phyloP scores from a whole-genome alignment of 2,113 vertebrate species.

The Maccullochella peelii region DNA sequence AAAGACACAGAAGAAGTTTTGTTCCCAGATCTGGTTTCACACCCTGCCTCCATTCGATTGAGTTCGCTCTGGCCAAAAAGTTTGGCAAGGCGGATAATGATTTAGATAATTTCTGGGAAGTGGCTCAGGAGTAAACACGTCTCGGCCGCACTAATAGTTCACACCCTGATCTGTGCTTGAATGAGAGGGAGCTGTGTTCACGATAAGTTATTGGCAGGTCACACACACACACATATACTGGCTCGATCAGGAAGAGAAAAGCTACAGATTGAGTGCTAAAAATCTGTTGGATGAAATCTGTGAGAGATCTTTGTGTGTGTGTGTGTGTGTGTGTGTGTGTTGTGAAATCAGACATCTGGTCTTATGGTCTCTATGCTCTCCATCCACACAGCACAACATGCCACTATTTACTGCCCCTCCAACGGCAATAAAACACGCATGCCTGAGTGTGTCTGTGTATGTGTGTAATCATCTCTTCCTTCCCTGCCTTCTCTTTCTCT shows the following conservation, averaged over 20 bases:
- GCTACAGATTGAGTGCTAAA: background rate
- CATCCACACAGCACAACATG: constrained; percentile 8
- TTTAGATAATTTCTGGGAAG: constrained; percentile 74
- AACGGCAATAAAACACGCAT: constrained; percentile 12
- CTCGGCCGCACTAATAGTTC: constrained; percentile 58
- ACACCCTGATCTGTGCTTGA: constrained; percentile 47
- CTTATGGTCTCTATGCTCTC: background rate
- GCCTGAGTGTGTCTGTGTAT: constrained; percentile 24
- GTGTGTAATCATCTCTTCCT: constrained; percentile 16
- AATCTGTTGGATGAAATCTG: constrained; percentile 13
- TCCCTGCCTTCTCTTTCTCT: background rate
- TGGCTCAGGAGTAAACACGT: constrained; percentile 60
- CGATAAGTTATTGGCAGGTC: constrained; percentile 22
- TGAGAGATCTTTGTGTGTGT: background rate
- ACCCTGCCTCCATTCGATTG: constrained; percentile 39
- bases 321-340: background rate
- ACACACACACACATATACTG: background rate
- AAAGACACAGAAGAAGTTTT: constrained; percentile 37
- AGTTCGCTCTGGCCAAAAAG: constrained; percentile 18
- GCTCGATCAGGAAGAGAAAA: background rate
- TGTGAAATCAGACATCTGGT: constrained; percentile 15
- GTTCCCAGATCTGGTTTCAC: constrained; percentile 41
- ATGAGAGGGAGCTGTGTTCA: constrained; percentile 47
- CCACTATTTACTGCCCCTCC: constrained; percentile 12
- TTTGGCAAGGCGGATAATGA: constrained; percentile 49